phyloP scores from a whole-genome alignment of 2,888 invertebrate genomes.

The Neoaliturus tenellus region DNA sequence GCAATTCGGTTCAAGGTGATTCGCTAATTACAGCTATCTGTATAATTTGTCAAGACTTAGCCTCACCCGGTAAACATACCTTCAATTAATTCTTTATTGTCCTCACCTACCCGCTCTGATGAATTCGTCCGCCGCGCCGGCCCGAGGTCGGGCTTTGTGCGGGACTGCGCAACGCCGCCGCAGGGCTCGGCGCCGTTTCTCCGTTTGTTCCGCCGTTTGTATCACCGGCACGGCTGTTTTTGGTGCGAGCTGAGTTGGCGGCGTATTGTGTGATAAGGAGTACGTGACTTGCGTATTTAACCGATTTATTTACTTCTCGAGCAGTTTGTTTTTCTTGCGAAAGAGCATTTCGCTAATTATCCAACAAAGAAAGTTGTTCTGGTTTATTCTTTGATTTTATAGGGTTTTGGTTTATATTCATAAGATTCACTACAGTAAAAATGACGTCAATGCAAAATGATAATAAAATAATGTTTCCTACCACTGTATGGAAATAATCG shows the following conservation, averaged over 20 bases:
- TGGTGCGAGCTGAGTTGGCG: background rate
- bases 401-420: no score
- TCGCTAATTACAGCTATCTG: constrained; percentile 10
- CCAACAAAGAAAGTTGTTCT: no score
- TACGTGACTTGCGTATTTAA: background rate
- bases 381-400: no score
- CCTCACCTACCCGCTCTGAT: constrained; percentile 24
- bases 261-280: background rate
- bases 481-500: no score
- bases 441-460: no score
- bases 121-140: background rate
- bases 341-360: no score
- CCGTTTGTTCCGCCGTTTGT: background rate
- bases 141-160: background rate
- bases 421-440: no score
- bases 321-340: no score
- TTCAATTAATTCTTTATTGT: constrained; percentile 38
- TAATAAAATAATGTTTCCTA: no score
- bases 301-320: no score
- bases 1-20: constrained; percentile 35
- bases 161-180: background rate
- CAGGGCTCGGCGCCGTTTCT: background rate
- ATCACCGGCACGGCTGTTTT: background rate
- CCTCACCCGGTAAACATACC: constrained; percentile 43
- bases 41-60: constrained; percentile 26